Evolutionary conservation across 23 tunicate genomes (phyloP), one percentile per base, ranked within the genome.

Genomic region (Aplidium turbinatum): DNA sequence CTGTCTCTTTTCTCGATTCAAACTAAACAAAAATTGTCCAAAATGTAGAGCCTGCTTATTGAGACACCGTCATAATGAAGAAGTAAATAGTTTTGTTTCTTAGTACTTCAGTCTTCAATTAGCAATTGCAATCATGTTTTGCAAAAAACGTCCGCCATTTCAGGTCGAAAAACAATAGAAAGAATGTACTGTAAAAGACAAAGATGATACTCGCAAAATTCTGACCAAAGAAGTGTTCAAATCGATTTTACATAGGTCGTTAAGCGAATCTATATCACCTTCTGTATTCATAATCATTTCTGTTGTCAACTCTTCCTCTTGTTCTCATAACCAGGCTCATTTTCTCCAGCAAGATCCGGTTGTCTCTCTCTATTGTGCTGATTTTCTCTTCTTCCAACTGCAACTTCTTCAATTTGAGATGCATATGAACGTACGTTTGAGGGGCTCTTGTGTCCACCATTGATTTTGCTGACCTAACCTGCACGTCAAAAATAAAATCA

Each of bases 391-490:
- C 97, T 46, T 91, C 97, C 50, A 91, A 47, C 48, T 91, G 97
- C 57, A 91, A 72, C 69, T 91, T 91, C 40, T 91, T 91, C 82
- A 91, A 74, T 65, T 91, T 91, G 48, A 91, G 58, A 65, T 91
- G 97, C 97, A 91, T 91, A 79, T 91, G 97, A 31, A 91, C 92
- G 65, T 91, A 91, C n/a, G 97, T 91, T 72, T 91, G 97, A 0
- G 97, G 97, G 5, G 97, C 78, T 34, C 73, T 62, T 16, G 91
- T 91, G 52, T 91, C 97, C 11, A 91, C 97, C 78, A 91, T 74
- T 25, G 91, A 57, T 61, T 84, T 83, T 0, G 86, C 97, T 16
- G 86, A 84, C 3, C 54, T 75, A 32, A 91, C 82, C 97, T 91
- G 34, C 29, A 35, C n/a, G n/a, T n/a, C n/a, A n/a, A n/a, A n/a